Evolutionary conservation across 2,113 vertebrate genomes (phyloP).

Genomic region (Empidonax alnorum): DNA sequence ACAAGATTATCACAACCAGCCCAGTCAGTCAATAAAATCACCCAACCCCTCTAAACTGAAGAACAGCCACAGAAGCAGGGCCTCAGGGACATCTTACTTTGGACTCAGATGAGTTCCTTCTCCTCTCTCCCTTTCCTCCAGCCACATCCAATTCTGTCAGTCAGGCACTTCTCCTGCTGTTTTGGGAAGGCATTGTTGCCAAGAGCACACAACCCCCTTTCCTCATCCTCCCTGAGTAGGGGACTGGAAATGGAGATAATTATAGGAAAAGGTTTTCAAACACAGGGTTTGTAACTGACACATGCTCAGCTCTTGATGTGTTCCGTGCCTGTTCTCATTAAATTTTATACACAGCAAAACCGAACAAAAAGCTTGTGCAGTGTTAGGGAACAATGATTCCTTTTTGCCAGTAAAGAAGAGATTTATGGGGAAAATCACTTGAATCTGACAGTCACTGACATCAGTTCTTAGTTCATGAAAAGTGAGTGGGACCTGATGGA

Average conservation of each 20-base stretch:
- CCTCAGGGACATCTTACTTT: rapidly evolving
- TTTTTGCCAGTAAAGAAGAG: constrained; percentile 69
- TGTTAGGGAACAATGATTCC: constrained; percentile 67
- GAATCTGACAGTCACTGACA: constrained; percentile 73
- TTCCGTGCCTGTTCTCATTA: constrained; percentile 68
- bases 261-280: constrained; percentile 58
- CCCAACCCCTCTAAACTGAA: rapidly evolving
- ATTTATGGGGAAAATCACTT: constrained; percentile 71
- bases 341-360: constrained; percentile 70
- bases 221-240: background rate
- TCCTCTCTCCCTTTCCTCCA: background rate
- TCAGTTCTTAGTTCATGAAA: constrained; percentile 70
- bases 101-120: rapidly evolving
- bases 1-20: rapidly evolving
- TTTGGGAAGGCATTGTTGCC: background rate
- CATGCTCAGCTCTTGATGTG: constrained; percentile 48
- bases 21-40: rapidly evolving
- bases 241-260: constrained; percentile 23
- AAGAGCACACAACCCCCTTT: background rate
- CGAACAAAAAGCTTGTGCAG: constrained; percentile 59
- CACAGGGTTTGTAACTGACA: constrained; percentile 49
- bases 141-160: rapidly evolving
- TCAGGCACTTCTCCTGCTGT: background rate
- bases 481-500: constrained; percentile 69
- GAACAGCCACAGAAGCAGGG: rapidly evolving